Evolutionary conservation across 2,888 invertebrate genomes (phyloP), one percentile per base, ranked within the genome.

Genomic region (Cephus sareptanus): DNA sequence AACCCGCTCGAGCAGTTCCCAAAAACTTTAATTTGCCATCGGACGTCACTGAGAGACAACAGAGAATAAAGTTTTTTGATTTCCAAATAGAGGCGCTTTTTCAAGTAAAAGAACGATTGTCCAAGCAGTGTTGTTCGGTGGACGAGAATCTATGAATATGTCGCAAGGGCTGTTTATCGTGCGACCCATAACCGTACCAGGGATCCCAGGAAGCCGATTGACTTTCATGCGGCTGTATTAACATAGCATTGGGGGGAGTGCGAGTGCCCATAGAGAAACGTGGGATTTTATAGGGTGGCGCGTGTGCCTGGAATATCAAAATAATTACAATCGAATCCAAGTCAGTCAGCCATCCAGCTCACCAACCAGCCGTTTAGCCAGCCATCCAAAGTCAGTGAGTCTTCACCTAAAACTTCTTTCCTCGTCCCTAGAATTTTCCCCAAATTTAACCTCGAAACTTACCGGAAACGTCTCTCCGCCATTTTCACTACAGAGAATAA

Each of bases 141-240:
- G 31, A 71, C 12, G 71, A 71, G 34, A 71, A 71, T 71, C 71
- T 71, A 71, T 71, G 71, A 71, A 71, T 71, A 71, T 34, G 31
- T 34, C 71, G 34, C 71, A 71, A 71, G 31, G 71, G 71, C 56
- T 56, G 56, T 56, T 56, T 56, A 56, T 23, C 56, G 56, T 56
- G 56, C 34, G 71, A 34, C 31, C 71, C 71, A 71, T 71, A 71
- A 71, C 71, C 71, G 71, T 71, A 71, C 33, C 15, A 23, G 31
- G 31, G 34, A 71, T 56, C 71, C 71, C 71, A 12, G 31, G 31
- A 23, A 13, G 3, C 4, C 71, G 31, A 71, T 71, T 71, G 71
- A 71, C 71, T 71, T 71, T 71, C 71, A 71, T 71, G 71, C 31
- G 31, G 9, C 56, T 71, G 23, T 23, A 71, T 71, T 33, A 71